Conservation (phyloP, 2,888 invertebrate species). For the Lycocerus yunnanus region DNA sequence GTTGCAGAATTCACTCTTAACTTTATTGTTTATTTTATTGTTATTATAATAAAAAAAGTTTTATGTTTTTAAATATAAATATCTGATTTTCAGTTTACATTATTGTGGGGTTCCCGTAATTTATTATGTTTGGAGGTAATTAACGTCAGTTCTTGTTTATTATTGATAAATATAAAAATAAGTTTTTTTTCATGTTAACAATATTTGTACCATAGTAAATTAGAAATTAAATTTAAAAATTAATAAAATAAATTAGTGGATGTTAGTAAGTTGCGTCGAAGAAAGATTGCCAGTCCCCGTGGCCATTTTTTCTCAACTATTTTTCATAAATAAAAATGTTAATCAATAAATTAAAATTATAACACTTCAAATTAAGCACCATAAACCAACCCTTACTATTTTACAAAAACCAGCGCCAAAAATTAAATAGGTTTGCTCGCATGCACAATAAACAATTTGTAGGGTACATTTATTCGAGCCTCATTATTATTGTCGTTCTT, state of each 20-base stretch:
- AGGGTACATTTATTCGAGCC: conserved; percentile 40
- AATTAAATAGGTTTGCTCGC: conserved; percentile 29
- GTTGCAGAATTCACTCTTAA: no score
- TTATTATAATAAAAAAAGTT: no score
- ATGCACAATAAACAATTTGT: conserved; percentile 37
- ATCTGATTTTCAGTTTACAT: no score
- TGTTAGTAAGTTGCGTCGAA: neutral
- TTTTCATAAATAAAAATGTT: neutral
- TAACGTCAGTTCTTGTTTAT: neutral
- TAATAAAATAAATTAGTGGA: neutral
- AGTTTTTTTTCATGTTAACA: neutral
- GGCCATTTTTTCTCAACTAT: no score
- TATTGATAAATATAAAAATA: neutral
- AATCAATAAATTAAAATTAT: neutral
- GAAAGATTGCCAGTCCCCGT: neutral
- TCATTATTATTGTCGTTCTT: conserved; percentile 55
- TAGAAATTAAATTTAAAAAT: neutral
- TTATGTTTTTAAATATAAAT: no score
- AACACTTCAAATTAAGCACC: neutral
- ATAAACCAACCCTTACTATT: neutral
- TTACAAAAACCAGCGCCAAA: neutral
- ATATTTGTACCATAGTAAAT: neutral
- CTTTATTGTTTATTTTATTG: no score
- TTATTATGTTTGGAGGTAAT: neutral
- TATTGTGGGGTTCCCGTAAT: no score